Evolutionary conservation across 2,113 vertebrate genomes (phyloP).

Genomic region (pig (Sus scrofa)): T2T-Sscrofa CM000822.6:79032001-79032500

Average conservation of each 20-base stretch:
- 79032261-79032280: not conserved
- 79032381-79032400: not conserved
- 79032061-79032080: not conserved
- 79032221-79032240: not conserved
- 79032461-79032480: not conserved
- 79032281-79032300: constrained; percentile 1
- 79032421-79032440: rapidly evolving
- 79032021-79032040: not conserved
- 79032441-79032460: not conserved
- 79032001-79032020: not conserved
- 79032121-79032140: not conserved
- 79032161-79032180: not conserved
- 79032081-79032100: not conserved
- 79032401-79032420: not conserved
- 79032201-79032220: not conserved
- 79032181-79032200: not conserved
- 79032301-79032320: constrained; percentile 4
- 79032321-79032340: not conserved
- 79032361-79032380: not conserved
- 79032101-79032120: not conserved
- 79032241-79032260: constrained; percentile 11
- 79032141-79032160: not conserved
- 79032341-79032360: not conserved
- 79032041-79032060: not conserved
- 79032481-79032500: not conserved